A percentile compares a stretch with the other conserved stretches of the same genome.
These are phyloP conservation scores for Tapirus terrestris DNA, from an alignment of 2,113 vertebrate genomes.

Conservation along the genomic window DNA sequence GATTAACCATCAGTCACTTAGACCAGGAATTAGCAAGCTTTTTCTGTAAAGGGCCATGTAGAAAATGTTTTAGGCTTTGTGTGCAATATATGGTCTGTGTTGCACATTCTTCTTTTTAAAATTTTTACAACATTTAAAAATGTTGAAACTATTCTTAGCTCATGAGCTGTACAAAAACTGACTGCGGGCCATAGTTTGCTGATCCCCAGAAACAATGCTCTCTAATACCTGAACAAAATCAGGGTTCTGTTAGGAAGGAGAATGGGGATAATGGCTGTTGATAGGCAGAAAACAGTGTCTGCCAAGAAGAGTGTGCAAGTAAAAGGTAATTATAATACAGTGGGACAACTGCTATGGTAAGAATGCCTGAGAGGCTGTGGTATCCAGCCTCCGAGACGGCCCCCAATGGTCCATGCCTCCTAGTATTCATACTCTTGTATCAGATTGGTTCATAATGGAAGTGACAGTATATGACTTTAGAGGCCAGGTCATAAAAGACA, in stretches of 20 bases:
- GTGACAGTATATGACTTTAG: neutral
- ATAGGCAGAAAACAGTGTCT: neutral
- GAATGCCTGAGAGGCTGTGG: neutral
- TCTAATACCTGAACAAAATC: neutral
- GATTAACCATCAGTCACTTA: neutral
- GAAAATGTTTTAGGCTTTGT: neutral
- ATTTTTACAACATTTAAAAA: conserved; percentile 1
- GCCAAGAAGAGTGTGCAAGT: neutral
- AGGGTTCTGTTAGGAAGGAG: neutral
- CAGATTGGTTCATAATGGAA: neutral
- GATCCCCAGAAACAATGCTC: neutral
- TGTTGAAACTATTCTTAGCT: conserved; percentile 22
- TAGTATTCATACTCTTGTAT: neutral
- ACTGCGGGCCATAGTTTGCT: neutral
- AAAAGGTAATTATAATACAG: neutral
- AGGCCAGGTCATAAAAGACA: neutral
- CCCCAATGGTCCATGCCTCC: neutral
- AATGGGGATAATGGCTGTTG: neutral
- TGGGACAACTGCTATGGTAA: neutral
- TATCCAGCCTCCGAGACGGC: neutral
- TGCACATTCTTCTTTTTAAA: neutral
- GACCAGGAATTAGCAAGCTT: neutral
- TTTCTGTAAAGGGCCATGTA: neutral
- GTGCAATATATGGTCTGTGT: neutral
- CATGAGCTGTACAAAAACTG: neutral